phyloP scores from a whole-genome alignment of 2,888 invertebrate genomes.

The Mactromeris polynyma region DNA sequence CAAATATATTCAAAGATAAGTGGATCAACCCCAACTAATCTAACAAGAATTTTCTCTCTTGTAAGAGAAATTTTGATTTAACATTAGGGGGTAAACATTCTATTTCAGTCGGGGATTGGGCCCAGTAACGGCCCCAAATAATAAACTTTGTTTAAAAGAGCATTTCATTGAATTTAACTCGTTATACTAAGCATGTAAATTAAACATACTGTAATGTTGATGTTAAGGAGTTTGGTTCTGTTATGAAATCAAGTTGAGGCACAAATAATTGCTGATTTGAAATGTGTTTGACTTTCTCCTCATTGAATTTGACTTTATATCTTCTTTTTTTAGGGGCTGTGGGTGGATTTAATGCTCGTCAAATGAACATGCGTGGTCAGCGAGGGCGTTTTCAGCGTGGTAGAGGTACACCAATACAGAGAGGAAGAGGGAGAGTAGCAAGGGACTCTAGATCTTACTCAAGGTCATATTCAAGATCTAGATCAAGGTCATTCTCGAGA shows the following conservation, averaged over 20 bases:
- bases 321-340: slow-evolving; percentile 21
- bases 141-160: too few species aligned
- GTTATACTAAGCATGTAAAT: not conserved
- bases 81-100: too few species aligned
- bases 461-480: slow-evolving; percentile 82
- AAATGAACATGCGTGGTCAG: slow-evolving; percentile 49
- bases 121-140: too few species aligned
- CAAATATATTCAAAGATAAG: too few species aligned
- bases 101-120: too few species aligned
- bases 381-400: slow-evolving; percentile 48
- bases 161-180: too few species aligned
- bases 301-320: not conserved
- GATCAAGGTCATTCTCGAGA: slow-evolving; percentile 85
- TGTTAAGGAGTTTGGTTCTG: not conserved
- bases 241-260: not conserved
- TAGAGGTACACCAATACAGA: slow-evolving; percentile 35
- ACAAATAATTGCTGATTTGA: not conserved
- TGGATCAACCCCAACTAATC: too few species aligned
- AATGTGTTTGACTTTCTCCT: not conserved
- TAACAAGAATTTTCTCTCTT: too few species aligned
- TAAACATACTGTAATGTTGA: not conserved
- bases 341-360: slow-evolving; percentile 37
- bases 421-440: slow-evolving; percentile 73
- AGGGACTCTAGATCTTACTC: slow-evolving; percentile 77
- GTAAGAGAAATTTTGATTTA: too few species aligned